These are phyloP conservation scores for Sipha maydis DNA, from an alignment of 2,888 invertebrate species.

Conservation along the genomic window DNA sequence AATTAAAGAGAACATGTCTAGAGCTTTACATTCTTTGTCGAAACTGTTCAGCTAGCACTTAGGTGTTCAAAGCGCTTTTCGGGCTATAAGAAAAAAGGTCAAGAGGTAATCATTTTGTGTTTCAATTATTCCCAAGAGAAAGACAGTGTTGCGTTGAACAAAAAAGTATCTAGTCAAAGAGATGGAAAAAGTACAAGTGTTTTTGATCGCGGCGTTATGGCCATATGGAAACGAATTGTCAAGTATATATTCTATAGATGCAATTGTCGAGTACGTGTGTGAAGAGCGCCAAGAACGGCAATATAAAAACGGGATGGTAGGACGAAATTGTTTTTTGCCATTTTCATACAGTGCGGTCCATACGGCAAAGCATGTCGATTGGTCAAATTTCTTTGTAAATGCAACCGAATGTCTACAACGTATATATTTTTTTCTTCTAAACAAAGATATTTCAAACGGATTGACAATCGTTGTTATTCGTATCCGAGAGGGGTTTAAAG, in stretches of 20 bases:
- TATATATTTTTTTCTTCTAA: too few relatives aligned
- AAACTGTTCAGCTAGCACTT: neutral
- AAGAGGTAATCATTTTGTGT: slow-evolving; percentile 48
- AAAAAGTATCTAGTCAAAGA: slow-evolving; percentile 42
- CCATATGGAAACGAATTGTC: slow-evolving; percentile 28
- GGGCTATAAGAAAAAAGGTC: slow-evolving; percentile 9
- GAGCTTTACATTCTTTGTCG: slow-evolving; percentile 3
- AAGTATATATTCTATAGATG: slow-evolving; percentile 15
- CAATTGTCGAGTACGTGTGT: slow-evolving; percentile 18
- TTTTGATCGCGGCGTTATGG: slow-evolving; percentile 18
- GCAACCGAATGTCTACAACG: too few relatives aligned
- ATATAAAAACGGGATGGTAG: slow-evolving; percentile 8
- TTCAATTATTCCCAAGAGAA: slow-evolving; percentile 36
- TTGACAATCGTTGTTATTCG: too few relatives aligned
- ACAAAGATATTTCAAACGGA: too few relatives aligned
- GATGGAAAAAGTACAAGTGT: slow-evolving; percentile 42
- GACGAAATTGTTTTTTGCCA: slow-evolving; percentile 17
- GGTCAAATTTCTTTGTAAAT: neutral
- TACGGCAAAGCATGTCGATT: neutral
- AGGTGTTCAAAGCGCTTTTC: slow-evolving; percentile 15
- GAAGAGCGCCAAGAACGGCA: slow-evolving; percentile 14
- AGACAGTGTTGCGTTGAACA: neutral
- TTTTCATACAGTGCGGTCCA: neutral
- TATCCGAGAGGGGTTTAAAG: too few relatives aligned
- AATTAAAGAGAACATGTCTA: neutral